A percentile compares a stretch with the other conserved stretches of the same genome.
phyloP scores from a whole-genome alignment of 2,113 vertebrate genomes.

The Lucifuga dentata region DNA sequence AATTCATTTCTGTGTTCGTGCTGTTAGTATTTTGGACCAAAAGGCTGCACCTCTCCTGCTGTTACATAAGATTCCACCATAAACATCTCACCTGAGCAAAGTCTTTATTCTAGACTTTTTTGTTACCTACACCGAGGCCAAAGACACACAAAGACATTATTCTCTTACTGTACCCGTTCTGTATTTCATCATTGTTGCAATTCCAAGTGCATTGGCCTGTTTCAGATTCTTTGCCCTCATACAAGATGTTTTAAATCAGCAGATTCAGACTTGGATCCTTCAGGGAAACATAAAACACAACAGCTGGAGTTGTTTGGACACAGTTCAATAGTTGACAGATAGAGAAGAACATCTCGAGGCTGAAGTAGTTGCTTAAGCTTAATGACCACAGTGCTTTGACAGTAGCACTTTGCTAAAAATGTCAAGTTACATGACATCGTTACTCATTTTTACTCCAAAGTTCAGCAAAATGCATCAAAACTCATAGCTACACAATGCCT shows the following conservation, averaged over 20 bases:
- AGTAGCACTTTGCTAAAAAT: constrained; percentile 58
- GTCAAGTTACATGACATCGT: constrained; percentile 49
- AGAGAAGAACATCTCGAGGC: constrained; percentile 31
- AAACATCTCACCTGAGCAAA: constrained; percentile 4
- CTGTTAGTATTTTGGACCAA: constrained; percentile 33
- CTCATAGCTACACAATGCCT: constrained; percentile 29
- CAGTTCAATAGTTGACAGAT: constrained; percentile 53
- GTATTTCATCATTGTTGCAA: background rate
- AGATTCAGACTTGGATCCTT: constrained; percentile 45
- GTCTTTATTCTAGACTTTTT: too few species aligned
- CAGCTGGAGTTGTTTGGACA: constrained; percentile 52
- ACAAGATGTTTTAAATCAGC: constrained; percentile 54
- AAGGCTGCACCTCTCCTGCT: background rate
- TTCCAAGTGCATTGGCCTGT: background rate
- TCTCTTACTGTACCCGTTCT: too few species aligned
- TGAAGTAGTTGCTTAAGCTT: constrained; percentile 49
- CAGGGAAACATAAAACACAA: constrained; percentile 42
- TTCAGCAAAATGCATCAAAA: constrained; percentile 4
- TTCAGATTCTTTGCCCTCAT: constrained; percentile 12
- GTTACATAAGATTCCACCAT: background rate
- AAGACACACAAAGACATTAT: background rate
- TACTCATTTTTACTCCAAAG: constrained; percentile 50
- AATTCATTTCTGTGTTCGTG: constrained; percentile 48
- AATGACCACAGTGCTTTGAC: constrained; percentile 66
- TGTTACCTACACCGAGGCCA: background rate